Evolutionary conservation across 2,888 invertebrate species (phyloP).

Genomic region (Acanthosepion lycidas): DNA sequence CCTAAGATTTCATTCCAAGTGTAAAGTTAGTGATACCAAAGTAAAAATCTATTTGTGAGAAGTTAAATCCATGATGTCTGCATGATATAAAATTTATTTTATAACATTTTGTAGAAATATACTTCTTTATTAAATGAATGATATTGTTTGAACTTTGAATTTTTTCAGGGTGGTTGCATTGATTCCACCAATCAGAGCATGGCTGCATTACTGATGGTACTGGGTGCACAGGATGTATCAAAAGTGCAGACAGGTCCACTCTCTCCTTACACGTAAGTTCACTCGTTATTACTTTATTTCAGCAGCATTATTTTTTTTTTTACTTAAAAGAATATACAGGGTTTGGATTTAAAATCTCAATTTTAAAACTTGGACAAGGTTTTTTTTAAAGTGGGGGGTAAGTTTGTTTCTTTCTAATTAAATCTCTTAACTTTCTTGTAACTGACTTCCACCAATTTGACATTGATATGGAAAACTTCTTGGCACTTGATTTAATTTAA

Average conservation of each 20-base stretch:
- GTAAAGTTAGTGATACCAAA: too few relatives aligned
- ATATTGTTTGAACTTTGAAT: background rate
- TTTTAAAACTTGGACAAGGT: too few relatives aligned
- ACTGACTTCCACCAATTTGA: too few relatives aligned
- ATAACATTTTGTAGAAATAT: too few relatives aligned
- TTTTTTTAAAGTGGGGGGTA: too few relatives aligned
- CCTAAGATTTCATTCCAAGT: too few relatives aligned
- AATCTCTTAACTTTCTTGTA: too few relatives aligned
- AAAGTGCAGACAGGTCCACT: constrained; percentile 82
- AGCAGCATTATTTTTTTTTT: background rate
- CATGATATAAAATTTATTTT: background rate
- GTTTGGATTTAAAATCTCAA: too few relatives aligned
- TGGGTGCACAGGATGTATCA: constrained; percentile 94
- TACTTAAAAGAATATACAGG: background rate
- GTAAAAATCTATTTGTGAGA: too few relatives aligned
- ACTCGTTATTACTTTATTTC: background rate
- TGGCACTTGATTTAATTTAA: too few relatives aligned
- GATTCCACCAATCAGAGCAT: constrained; percentile 92
- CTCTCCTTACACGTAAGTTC: constrained; percentile 79
- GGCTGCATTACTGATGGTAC: constrained; percentile 91
- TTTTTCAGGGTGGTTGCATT: constrained; percentile 85
- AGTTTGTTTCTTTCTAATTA: too few relatives aligned
- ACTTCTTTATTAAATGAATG: background rate
- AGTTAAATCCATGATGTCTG: background rate
- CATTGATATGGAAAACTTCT: too few relatives aligned